Conservation (phyloP, 1,140 invertebrate species). For the Halesus radiatus region DNA sequence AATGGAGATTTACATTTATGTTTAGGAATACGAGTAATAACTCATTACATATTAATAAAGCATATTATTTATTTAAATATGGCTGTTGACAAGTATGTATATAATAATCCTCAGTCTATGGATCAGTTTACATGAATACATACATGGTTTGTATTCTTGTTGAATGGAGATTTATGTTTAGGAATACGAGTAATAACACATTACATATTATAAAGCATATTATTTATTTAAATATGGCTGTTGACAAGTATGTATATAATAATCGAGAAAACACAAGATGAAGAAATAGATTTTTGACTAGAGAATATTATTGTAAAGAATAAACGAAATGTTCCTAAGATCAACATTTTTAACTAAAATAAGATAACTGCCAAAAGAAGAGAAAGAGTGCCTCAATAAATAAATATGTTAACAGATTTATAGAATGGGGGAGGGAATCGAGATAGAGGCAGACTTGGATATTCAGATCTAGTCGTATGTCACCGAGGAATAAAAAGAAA, state of each 20-base stretch:
- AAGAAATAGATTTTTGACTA: constrained; percentile 42
- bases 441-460: too few species aligned
- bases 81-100: constrained; percentile 34
- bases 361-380: too few species aligned
- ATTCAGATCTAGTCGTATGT: background rate
- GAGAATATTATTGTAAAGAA: constrained; percentile 40
- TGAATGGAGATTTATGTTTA: too few species aligned
- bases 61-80: constrained; percentile 41
- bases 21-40: background rate
- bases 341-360: too few species aligned
- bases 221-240: constrained; percentile 41
- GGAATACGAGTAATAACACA: constrained; percentile 10
- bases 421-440: too few species aligned
- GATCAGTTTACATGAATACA: too few species aligned
- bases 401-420: too few species aligned
- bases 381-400: too few species aligned
- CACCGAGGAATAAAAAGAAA: too few species aligned
- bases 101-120: background rate
- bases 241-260: constrained; percentile 4
- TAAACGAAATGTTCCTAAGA: background rate
- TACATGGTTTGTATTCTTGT: too few species aligned
- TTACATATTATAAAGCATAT: constrained; percentile 48
- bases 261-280: constrained; percentile 17
- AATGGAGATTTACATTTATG: too few species aligned
- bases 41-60: constrained; percentile 40